A percentile compares a stretch with the other conserved stretches of the same genome.
phyloP scores from a whole-genome alignment of 2,888 invertebrate genomes.

The Carpatolechia fugitivella region DNA sequence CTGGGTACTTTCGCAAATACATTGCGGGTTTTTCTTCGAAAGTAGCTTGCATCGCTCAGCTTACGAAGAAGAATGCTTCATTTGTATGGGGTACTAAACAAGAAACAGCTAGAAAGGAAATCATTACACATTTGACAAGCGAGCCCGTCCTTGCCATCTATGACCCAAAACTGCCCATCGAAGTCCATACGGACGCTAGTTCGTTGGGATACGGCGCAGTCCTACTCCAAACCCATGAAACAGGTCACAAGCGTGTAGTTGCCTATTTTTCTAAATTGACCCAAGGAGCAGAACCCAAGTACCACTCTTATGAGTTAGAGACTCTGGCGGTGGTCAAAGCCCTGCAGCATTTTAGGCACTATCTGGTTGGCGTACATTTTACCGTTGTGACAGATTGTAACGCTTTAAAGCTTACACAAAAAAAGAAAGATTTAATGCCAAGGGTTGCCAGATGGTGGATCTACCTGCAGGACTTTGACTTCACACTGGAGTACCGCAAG shows the following conservation, averaged over 20 bases:
- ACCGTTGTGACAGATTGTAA: constrained; percentile 36
- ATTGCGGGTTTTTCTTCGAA: neutral
- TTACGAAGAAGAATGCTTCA: neutral
- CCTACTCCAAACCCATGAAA: constrained; percentile 25
- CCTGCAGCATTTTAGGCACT: constrained; percentile 25
- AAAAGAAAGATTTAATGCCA: constrained; percentile 34
- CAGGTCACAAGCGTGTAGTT: constrained; percentile 8
- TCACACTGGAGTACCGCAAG: constrained; percentile 24
- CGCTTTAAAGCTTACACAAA: constrained; percentile 31
- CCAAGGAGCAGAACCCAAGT: constrained; percentile 23
- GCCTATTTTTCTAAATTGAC: constrained; percentile 24
- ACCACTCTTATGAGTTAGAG: constrained; percentile 25
- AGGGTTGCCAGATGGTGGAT: constrained; percentile 39
- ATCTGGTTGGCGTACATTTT: constrained; percentile 16
- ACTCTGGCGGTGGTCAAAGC: constrained; percentile 26
- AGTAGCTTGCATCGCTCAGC: neutral
- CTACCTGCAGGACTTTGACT: constrained; percentile 30
- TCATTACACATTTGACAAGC: constrained; percentile 16
- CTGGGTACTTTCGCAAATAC: constrained; percentile 10
- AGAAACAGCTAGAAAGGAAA: constrained; percentile 14
- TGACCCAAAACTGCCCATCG: constrained; percentile 23
- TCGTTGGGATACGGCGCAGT: constrained; percentile 30
- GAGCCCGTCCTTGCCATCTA: constrained; percentile 29
- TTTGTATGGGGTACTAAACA: constrained; percentile 20
- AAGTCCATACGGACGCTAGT: constrained; percentile 35